Percentiles rank a stretch among this genome's conserved stretches.
Evolutionary conservation across 1,140 invertebrate genomes (phyloP).

Genomic region (Drosophila elegans): DNA sequence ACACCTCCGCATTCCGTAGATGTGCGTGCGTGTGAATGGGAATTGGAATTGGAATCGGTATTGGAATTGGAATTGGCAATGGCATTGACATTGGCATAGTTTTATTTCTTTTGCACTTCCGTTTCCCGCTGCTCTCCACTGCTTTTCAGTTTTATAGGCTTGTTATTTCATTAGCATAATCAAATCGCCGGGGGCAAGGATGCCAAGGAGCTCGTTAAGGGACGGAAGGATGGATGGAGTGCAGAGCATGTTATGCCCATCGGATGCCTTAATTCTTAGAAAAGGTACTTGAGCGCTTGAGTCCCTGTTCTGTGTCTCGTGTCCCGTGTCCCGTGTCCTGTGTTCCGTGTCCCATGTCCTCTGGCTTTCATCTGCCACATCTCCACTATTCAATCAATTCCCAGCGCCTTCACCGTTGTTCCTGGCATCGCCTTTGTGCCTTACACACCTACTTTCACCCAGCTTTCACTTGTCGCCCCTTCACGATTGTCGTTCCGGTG

Average conservation of each 20-base stretch:
- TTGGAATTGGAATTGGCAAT: conserved; percentile 50
- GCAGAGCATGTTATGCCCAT: conserved; percentile 11
- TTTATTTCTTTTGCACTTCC: conserved; percentile 40
- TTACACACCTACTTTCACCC: conserved; percentile 43
- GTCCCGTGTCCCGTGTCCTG: no score
- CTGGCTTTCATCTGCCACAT: not conserved
- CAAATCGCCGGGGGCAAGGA: conserved; percentile 50
- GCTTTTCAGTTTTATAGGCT: conserved; percentile 67
- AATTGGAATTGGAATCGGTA: not conserved
- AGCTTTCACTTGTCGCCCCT: not conserved
- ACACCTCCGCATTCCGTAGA: conserved; percentile 9
- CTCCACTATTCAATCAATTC: conserved; percentile 76
- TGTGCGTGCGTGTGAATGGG: conserved; percentile 57
- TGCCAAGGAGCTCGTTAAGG: not conserved
- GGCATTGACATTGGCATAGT: conserved; percentile 66
- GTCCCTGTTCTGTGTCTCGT: not conserved
- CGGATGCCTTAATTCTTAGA: conserved; percentile 71
- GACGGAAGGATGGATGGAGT: not conserved
- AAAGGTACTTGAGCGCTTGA: conserved; percentile 35
- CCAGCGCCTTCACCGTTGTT: conserved; percentile 73
- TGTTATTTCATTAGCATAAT: conserved; percentile 83
- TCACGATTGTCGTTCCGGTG: conserved; percentile 18
- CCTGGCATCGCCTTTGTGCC: conserved; percentile 63
- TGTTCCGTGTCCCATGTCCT: not conserved
- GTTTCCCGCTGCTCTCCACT: conserved; percentile 23